Conservation (phyloP, 2,113 vertebrate genomes). For the Syngnathoides biaculeatus region DNA sequence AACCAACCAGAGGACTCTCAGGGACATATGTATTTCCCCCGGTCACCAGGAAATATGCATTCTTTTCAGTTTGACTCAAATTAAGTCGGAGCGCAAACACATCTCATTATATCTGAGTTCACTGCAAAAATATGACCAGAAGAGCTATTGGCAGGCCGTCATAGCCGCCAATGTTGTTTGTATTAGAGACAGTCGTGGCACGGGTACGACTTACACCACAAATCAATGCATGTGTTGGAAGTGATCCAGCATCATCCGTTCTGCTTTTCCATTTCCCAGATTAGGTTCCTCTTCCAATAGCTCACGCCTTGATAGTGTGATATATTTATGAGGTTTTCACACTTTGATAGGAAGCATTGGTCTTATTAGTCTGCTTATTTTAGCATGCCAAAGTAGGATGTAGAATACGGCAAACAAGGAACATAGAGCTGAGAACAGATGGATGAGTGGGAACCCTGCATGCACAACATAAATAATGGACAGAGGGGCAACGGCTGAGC, state of each 20-base stretch:
- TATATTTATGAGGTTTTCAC: slow-evolving; percentile 51
- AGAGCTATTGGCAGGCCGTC: slow-evolving; percentile 33
- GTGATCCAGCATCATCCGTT: slow-evolving; percentile 20
- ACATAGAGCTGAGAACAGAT: slow-evolving; percentile 56
- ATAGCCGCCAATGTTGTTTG: slow-evolving; percentile 26
- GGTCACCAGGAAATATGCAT: slow-evolving; percentile 39
- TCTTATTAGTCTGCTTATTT: slow-evolving; percentile 19
- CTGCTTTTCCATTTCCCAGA: slow-evolving; percentile 11
- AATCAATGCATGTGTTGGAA: slow-evolving; percentile 43
- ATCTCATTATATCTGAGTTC: slow-evolving; percentile 38
- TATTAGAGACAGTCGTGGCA: slow-evolving; percentile 15
- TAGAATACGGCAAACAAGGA: slow-evolving; percentile 31
- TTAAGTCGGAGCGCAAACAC: slow-evolving; percentile 31
- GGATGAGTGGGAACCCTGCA: slow-evolving; percentile 50
- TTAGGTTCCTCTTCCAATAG: slow-evolving; percentile 5
- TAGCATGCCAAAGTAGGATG: slow-evolving; percentile 30
- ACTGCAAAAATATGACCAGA: slow-evolving; percentile 22
- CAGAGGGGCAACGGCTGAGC: slow-evolving; percentile 26
- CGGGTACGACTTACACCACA: slow-evolving; percentile 21
- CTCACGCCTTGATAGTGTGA: slow-evolving; percentile 24
- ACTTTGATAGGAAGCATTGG: slow-evolving; percentile 39
- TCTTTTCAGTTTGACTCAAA: slow-evolving; percentile 36
- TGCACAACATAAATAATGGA: slow-evolving; percentile 65
- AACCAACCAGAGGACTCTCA: slow-evolving; percentile 34
- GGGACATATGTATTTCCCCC: slow-evolving; percentile 27